Evolutionary conservation across 30 jellyfish, hydroid and myxozoan genomes (phyloP).

Genomic region (Turritopsis rubra): DNA sequence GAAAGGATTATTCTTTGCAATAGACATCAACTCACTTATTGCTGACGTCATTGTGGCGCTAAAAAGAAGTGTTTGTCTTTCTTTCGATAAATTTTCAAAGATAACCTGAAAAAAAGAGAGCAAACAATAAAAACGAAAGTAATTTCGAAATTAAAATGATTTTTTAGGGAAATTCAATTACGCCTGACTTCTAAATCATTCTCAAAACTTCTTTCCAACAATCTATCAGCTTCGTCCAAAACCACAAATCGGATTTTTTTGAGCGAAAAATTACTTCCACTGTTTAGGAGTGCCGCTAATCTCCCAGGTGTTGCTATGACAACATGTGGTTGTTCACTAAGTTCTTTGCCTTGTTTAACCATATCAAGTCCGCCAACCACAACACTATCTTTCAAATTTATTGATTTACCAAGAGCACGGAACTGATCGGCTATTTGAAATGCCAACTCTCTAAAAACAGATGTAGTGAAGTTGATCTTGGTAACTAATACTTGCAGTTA

Average conservation of each 20-base stretch:
- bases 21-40: slow-evolving; percentile 34
- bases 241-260: slow-evolving; percentile 60
- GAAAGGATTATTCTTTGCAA: slow-evolving; percentile 40
- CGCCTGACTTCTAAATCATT: slow-evolving; percentile 43
- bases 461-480: too few relatives aligned
- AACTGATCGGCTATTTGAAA: slow-evolving; percentile 94
- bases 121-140: too few relatives aligned
- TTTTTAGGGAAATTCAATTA: too few relatives aligned
- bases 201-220: slow-evolving; percentile 63
- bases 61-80: slow-evolving; percentile 81
- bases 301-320: slow-evolving; percentile 99
- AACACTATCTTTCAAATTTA: slow-evolving; percentile 57
- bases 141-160: neutral
- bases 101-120: slow-evolving; percentile 23
- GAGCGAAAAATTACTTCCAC: slow-evolving; percentile 46
- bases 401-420: slow-evolving; percentile 80
- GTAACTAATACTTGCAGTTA: too few relatives aligned
- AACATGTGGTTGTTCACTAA: slow-evolving; percentile 82
- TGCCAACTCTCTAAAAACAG: slow-evolving; percentile 72
- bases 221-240: slow-evolving; percentile 90
- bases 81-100: slow-evolving; percentile 55
- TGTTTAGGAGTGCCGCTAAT: slow-evolving; percentile 55
- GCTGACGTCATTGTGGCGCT: slow-evolving; percentile 87
- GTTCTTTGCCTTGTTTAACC: slow-evolving; percentile 59
- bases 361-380: slow-evolving; percentile 83